Evolutionary conservation across 2,113 vertebrate genomes (phyloP).

Genomic region (Mesocricetus auratus): DNA sequence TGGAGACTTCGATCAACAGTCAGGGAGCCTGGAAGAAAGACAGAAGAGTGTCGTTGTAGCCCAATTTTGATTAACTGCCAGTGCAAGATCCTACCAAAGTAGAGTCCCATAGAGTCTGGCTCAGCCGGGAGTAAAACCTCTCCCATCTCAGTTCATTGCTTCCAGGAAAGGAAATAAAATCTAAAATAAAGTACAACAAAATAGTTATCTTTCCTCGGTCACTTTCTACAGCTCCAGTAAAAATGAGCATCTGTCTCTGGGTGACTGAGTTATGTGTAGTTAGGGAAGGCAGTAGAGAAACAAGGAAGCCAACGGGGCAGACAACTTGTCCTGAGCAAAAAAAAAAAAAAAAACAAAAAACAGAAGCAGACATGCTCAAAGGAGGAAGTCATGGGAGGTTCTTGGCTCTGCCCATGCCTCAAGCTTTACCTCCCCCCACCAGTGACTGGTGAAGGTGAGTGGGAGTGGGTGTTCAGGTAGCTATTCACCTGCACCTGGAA

Average conservation of each 20-base stretch:
- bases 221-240: background rate
- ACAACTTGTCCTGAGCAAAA: background rate
- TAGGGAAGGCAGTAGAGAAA: background rate
- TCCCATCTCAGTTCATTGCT: background rate
- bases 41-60: background rate
- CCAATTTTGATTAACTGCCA: background rate
- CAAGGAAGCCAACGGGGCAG: background rate
- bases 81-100: background rate
- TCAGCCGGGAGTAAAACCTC: background rate
- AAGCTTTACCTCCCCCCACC: background rate
- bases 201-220: background rate
- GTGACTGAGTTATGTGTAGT: background rate
- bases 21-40: background rate
- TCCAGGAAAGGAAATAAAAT: conserved; percentile 28
- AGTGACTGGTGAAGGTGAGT: background rate
- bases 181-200: conserved; percentile 2
- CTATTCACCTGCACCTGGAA: background rate
- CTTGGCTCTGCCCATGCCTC: background rate
- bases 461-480: background rate
- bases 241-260: background rate
- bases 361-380: background rate
- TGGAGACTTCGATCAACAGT: background rate
- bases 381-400: background rate
- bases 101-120: background rate
- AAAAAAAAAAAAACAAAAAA: too few relatives aligned